These are phyloP conservation scores for Mylabris phalerata DNA, from an alignment of 1,140 invertebrate genomes.

Conservation along the genomic window DNA sequence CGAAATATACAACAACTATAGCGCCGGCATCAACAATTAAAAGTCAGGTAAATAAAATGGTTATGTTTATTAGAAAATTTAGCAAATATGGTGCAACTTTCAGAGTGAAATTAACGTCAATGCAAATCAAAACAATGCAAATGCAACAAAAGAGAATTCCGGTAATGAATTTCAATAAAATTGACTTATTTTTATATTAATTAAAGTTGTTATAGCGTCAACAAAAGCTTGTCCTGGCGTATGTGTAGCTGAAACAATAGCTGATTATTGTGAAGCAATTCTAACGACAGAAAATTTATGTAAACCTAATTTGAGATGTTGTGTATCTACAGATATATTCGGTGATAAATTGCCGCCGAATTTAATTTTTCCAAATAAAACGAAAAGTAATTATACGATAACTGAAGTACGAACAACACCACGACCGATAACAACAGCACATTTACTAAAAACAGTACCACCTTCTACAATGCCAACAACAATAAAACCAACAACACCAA, in stretches of 20 bases:
- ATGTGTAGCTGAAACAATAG: slow-evolving; percentile 72
- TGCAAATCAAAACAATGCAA: slow-evolving; percentile 15
- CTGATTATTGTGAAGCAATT: slow-evolving; percentile 79
- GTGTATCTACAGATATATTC: slow-evolving; percentile 66
- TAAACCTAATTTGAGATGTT: slow-evolving; percentile 63
- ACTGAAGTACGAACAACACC: slow-evolving; percentile 38
- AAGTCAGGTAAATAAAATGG: slow-evolving; percentile 20
- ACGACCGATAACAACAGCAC: slow-evolving; percentile 38
- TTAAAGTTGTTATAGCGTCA: slow-evolving; percentile 12
- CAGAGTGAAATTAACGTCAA: slow-evolving; percentile 21
- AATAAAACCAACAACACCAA: slow-evolving; percentile 15
- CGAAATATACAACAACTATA: slow-evolving; percentile 32
- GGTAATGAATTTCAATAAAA: not conserved
- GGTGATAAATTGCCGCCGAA: slow-evolving; percentile 61
- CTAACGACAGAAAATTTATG: slow-evolving; percentile 63
- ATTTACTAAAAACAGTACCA: not conserved
- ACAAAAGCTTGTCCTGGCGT: slow-evolving; percentile 65
- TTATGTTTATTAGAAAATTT: not conserved
- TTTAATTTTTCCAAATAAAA: slow-evolving; percentile 58
- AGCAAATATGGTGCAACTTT: slow-evolving; percentile 10
- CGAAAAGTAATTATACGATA: slow-evolving; percentile 44
- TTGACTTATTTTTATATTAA: not conserved
- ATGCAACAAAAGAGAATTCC: slow-evolving; percentile 8
- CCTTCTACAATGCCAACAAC: slow-evolving; percentile 23
- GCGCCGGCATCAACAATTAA: slow-evolving; percentile 36